Evolutionary conservation across 2,113 vertebrate species (phyloP).

Genomic region (Sarotherodon lohbergeri): DNA sequence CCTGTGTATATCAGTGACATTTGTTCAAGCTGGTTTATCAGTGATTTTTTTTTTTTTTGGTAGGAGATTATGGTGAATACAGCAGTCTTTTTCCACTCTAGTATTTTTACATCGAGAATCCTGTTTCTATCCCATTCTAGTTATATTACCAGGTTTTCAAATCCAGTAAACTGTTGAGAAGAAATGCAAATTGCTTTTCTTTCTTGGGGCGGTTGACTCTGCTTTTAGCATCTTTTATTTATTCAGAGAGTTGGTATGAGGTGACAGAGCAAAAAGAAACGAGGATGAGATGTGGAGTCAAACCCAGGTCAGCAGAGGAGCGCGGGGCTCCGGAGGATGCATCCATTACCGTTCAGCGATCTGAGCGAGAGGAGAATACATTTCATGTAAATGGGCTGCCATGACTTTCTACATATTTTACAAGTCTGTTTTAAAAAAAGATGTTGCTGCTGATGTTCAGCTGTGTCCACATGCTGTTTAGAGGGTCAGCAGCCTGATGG

Average conservation of each 20-base stretch:
- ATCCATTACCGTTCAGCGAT: neutral
- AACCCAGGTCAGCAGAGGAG: conserved; percentile 12
- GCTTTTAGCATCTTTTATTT: conserved; percentile 33
- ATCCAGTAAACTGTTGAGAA: neutral
- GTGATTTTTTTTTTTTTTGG: neutral
- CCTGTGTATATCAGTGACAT: neutral
- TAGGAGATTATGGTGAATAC: neutral
- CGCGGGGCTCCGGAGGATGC: neutral
- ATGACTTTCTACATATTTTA: conserved; percentile 7
- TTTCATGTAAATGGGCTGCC: neutral
- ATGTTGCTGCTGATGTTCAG: neutral
- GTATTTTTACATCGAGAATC: neutral
- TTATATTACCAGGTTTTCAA: neutral
- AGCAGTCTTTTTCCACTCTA: neutral
- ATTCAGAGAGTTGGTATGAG: neutral
- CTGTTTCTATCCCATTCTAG: neutral
- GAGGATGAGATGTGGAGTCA: conserved; percentile 6
- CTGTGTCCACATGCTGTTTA: neutral
- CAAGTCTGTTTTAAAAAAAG: neutral
- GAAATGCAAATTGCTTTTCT: neutral
- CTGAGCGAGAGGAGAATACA: neutral
- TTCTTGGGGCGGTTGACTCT: neutral
- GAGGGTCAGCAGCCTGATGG: neutral
- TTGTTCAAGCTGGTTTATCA: neutral
- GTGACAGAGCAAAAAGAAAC: conserved; percentile 6